These are phyloP conservation scores for Ellobius talpinus DNA, from an alignment of 2,113 vertebrate genomes.

Conservation along the genomic window DNA sequence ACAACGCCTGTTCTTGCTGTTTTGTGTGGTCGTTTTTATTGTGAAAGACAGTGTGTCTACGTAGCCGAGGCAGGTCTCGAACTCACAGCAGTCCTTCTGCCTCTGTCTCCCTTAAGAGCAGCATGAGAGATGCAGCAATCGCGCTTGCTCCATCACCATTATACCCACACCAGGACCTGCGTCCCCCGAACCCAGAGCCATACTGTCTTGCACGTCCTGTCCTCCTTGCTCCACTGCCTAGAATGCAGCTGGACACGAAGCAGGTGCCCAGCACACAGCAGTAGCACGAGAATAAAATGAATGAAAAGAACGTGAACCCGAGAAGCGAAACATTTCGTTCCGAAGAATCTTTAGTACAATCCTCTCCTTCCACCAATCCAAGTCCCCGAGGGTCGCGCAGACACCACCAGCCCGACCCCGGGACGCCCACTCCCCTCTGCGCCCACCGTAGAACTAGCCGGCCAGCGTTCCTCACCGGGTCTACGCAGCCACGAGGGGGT, in stretches of 20 bases:
- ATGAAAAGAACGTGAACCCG: neutral
- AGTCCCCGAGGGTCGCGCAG: neutral
- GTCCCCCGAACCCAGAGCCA: neutral
- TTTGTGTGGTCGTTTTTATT: neutral
- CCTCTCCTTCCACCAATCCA: neutral
- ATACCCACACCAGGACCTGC: neutral
- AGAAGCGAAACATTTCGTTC: neutral
- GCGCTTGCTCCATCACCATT: neutral
- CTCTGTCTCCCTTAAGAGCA: neutral
- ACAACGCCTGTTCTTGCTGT: neutral
- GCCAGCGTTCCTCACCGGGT: neutral
- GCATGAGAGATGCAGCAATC: neutral
- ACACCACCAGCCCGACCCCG: neutral
- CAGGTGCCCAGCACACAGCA: neutral
- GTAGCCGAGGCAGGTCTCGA: neutral
- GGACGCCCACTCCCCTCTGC: neutral
- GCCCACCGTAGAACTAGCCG: accelerated
- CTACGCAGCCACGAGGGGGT: neutral
- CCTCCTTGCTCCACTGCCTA: neutral
- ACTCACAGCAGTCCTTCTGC: neutral
- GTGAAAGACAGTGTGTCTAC: neutral
- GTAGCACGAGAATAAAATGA: neutral
- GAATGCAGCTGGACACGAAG: neutral
- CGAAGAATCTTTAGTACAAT: neutral
- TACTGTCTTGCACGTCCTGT: neutral